phyloP scores from a whole-genome alignment of 2,113 vertebrate genomes.

The Potamarius usumacintae region DNA sequence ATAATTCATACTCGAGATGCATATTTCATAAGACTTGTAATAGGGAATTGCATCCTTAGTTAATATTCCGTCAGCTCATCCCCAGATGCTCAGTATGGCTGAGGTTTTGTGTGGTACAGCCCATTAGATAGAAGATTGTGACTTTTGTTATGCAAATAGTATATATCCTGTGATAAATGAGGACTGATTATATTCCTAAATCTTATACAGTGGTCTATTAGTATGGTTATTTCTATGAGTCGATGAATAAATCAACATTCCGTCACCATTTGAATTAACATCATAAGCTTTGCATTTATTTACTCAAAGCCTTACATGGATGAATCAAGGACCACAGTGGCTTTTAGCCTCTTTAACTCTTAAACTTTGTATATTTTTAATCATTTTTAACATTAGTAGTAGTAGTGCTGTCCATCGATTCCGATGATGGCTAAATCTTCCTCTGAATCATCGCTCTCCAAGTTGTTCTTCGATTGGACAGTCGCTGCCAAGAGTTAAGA shows the following conservation, averaged over 20 bases:
- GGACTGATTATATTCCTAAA: constrained; percentile 4
- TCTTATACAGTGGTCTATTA: constrained; percentile 1
- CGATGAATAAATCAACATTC: constrained; percentile 9
- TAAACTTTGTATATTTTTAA: not conserved
- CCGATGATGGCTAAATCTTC: no score
- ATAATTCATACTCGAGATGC: constrained; percentile 47
- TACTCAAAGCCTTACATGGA: not conserved
- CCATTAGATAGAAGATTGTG: constrained; percentile 27
- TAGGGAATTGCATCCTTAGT: constrained; percentile 47
- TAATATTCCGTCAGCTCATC: constrained; percentile 46
- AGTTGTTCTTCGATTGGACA: no score
- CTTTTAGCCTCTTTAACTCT: not conserved
- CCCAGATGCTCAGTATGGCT: constrained; percentile 22
- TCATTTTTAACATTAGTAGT: not conserved
- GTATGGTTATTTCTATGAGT: not conserved
- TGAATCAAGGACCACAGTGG: not conserved
- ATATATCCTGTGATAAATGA: constrained; percentile 11
- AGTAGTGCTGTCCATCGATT: no score
- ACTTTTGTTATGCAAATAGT: constrained; percentile 24
- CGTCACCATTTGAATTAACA: not conserved
- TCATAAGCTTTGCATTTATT: not conserved
- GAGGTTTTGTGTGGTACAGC: not conserved
- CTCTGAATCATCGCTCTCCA: no score
- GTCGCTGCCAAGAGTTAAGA: no score
- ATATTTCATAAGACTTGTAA: constrained; percentile 53